Base-by-base conservation (phyloP, 2,797 vertebrate genomes). In the Cossypha dichroa region DNA sequence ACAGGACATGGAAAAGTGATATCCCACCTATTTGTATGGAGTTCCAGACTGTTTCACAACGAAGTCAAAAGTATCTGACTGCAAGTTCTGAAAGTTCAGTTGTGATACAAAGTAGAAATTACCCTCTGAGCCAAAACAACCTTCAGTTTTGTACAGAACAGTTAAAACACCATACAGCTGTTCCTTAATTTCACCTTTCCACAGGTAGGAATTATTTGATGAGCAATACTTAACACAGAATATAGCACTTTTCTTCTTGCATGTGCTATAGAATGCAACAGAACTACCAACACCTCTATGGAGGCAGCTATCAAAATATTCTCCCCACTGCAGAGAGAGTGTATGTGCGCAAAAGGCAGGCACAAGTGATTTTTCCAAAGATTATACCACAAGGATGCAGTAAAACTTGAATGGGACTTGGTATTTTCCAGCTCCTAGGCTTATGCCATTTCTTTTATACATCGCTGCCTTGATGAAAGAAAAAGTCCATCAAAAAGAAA, bases 291-390 rank as follows among this genome's bases (percentile, higher is more conserved):
- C 96, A 94, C 93, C 96, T 91, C 96, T 85, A 94, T 87, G 88
- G 95, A 96, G 86, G 88, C 93, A 96, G 88, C 81, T 90, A 88
- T 90, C 90, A 86, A 87, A 69, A 92, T 85, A 69, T 83, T 96
- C 93, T 97, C 94, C 94, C 91, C 62, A 49, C 90, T 84, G 89
- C 85, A 96, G 93, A 91, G 92, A 96, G 94, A 92, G 91, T 91
- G 91, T 90, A 51, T 94, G 96, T 97, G 96, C 91, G 34, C 96
- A 78, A 56, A 94, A 93, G 62, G 77, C 51, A 95, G 91, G 94
- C 85, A 96, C 94, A 95, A 85, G 94, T 79, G 93, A 97, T 90
- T 91, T 92, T 95, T 64, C 62, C 88, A n/a, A 94, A 88, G 83
- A 45, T 77, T 59, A 89, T 67, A 87, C 63, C 64, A 76, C 69